These are phyloP conservation scores for Spermophilus dauricus DNA, from an alignment of 2,113 vertebrate species.

Conservation along the genomic window DNA sequence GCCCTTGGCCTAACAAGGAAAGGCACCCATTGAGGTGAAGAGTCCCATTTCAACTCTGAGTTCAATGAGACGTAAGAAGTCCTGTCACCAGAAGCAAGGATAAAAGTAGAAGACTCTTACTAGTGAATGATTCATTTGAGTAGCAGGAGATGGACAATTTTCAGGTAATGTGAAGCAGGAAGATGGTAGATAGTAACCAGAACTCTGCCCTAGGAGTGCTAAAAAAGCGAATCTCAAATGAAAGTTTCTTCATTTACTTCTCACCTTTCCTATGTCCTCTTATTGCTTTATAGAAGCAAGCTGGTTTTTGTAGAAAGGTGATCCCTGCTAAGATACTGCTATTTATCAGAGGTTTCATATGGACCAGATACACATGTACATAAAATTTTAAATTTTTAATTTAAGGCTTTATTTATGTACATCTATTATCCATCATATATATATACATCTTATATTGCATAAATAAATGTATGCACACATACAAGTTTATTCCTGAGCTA, in stretches of 20 bases:
- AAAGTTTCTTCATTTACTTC: background rate
- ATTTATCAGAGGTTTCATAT: background rate
- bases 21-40: background rate
- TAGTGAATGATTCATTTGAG: background rate
- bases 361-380: background rate
- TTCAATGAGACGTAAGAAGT: background rate
- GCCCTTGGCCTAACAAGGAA: background rate
- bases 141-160: background rate
- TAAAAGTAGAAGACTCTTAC: background rate
- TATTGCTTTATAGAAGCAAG: background rate
- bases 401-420: background rate
- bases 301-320: background rate
- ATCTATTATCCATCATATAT: background rate
- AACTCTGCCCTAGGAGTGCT: background rate
- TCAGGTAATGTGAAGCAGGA: background rate
- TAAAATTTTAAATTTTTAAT: conserved; percentile 1
- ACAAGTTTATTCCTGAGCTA: background rate
- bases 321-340: background rate
- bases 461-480: background rate
- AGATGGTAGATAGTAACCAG: background rate
- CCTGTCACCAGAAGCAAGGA: background rate
- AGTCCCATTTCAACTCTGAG: background rate
- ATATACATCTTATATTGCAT: background rate
- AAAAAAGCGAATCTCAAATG: background rate
- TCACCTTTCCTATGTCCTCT: background rate